Base-by-base conservation (phyloP, 2,797 vertebrate genomes). In the Hozukius guyotensis region DNA sequence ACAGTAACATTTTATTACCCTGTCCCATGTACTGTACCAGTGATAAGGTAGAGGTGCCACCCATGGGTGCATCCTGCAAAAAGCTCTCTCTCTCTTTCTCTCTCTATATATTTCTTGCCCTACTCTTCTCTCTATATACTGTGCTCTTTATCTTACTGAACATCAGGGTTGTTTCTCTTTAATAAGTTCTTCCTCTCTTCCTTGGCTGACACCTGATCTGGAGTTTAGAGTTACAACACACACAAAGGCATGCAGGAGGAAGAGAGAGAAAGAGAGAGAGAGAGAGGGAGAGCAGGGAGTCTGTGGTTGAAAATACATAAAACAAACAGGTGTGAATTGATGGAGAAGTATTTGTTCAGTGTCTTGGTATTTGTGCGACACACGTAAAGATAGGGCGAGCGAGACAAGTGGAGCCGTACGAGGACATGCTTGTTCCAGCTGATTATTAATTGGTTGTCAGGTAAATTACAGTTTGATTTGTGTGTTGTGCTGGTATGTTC, bases 201-300 rank as follows among this genome's bases (percentile, higher is more conserved):
- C 74, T 85, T 75, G 55, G 56, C 57, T 66, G 88, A 88, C 76
- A 92, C 84, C 73, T 85, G 87, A 94, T 84, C 85, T 61, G 68
- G 12, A 79, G 93, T 89, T 74, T 94, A 88, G 66, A 60, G 78
- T 94, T 93, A 90, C 92, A 5, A 57, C 83, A 74, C 75, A 77
- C 75, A 91, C 66, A 86, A 75, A 77, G 69, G 75, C 14, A 32
- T 59, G 72, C 31, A 27, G 60, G 66, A 75, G 65, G n/a, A 31
- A 61, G 34, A 63, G 9, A 72, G 34, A 49, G 20, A 14, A 46
- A n/a, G 38, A 3, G 13, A n/a, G 64, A 52, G 59, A 27, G 11
- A 22, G 57, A 74, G 70, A 49, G 49, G 8, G 7, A 24, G 56
- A 53, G 14, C 27, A 71, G 46, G n/a, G 52, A 82, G 73, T 27